Evolutionary conservation across 2,888 invertebrate species (phyloP), one percentile per base, ranked within the genome.

Genomic region (Lasioglossum lativentre): DNA sequence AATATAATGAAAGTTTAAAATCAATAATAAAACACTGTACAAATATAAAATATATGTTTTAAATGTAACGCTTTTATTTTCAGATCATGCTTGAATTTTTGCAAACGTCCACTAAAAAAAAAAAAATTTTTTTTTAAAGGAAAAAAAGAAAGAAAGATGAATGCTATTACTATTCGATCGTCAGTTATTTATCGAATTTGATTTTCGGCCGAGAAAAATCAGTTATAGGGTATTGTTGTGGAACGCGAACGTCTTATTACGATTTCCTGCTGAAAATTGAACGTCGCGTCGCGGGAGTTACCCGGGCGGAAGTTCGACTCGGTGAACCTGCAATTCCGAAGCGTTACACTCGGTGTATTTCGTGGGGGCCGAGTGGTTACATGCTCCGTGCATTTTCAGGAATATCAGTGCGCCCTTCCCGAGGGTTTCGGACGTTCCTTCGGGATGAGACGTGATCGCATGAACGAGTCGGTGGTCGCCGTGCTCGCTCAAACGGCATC

Each of bases 381-480:
- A 75, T 19, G 86, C 70, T 34, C 34, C 68, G 81, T 85, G 78
- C 79, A 88, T 89, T 89, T 86, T 77, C 78, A 66, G 82, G 82
- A 82, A 88, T 86, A 81, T 88, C 84, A 71, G 66, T 56, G 72
- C n/a, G 38, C 45, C 63, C 78, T 75, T 73, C 56, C 63, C 59
- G 40, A 30, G 80, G 72, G 56, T 82, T 82, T 78, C 42, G 74
- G 80, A 75, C 85, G 84, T 71, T 86, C 80, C 88, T 78, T 70
- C 70, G 86, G 78, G 71, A 88, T 77, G 86, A 86, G 76, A 86
- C 85, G 82, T 47, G 80, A 81, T 75, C 86, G 86, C 80, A 73
- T 76, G 83, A 78, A 78, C 80, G 83, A 78, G 68, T 45, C 77
- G 78, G 66, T 66, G 86, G 86, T 75, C 75, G 80, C 34, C 66